These are phyloP conservation scores for Nephrotoma appendiculata DNA, from an alignment of 2,888 invertebrate genomes.

Conservation along the genomic window DNA sequence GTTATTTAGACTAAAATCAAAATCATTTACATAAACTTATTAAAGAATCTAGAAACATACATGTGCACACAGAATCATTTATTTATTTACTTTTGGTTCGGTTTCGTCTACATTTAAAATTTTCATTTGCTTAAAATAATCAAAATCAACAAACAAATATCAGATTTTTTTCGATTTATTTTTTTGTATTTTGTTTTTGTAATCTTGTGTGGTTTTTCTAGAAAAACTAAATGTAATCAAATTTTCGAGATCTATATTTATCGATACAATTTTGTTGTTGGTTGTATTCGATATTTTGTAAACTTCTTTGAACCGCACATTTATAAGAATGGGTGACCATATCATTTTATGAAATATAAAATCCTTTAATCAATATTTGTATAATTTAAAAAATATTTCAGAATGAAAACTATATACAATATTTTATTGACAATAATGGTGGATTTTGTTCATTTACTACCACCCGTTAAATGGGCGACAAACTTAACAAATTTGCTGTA, in stretches of 20 bases:
- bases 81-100: neutral
- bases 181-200: neutral
- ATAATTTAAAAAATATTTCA: too few relatives aligned
- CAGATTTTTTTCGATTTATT: neutral
- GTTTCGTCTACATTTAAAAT: neutral
- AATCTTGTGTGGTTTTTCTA: neutral
- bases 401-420: too few relatives aligned
- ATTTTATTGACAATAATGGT: too few relatives aligned
- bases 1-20: neutral
- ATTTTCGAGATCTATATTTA: neutral
- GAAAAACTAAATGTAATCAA: neutral
- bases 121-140: neutral
- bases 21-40: neutral
- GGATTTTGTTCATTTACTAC: neutral
- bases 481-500: neutral
- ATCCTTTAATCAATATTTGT: neutral
- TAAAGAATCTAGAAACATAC: neutral
- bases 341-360: neutral
- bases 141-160: neutral
- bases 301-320: neutral
- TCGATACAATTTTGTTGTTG: neutral
- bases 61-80: neutral
- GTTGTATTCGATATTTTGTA: neutral
- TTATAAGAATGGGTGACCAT: neutral
- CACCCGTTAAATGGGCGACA: neutral